phyloP scores from a whole-genome alignment of 2,797 vertebrate species.

The Acipenser oxyrinchus region DNA sequence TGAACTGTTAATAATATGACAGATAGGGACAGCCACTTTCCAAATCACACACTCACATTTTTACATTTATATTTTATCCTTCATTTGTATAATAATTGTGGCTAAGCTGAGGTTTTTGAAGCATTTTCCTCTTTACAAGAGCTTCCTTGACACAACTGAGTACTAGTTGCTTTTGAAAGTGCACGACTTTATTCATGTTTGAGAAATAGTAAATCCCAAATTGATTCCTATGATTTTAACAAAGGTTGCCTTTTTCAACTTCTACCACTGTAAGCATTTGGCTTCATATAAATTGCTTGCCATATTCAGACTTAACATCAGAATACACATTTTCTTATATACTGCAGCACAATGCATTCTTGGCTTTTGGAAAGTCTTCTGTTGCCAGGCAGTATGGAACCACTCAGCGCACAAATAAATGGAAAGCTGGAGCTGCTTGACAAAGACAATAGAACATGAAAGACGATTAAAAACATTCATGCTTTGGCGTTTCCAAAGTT shows the following conservation, averaged over 20 bases:
- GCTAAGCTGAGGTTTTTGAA: too few species aligned
- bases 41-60: too few species aligned
- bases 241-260: background rate
- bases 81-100: too few species aligned
- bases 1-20: too few species aligned
- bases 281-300: background rate
- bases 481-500: slow-evolving; percentile 2
- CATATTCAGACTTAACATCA: background rate
- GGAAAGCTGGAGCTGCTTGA: slow-evolving; percentile 7
- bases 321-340: background rate
- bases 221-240: too few species aligned
- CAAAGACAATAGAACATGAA: slow-evolving; percentile 9
- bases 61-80: too few species aligned
- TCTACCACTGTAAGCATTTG: background rate
- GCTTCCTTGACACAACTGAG: too few species aligned
- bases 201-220: too few species aligned
- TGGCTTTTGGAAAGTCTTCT: background rate
- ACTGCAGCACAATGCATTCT: slow-evolving; percentile 1
- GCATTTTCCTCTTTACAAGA: too few species aligned
- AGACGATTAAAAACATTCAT: slow-evolving; percentile 12
- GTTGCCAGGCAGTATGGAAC: slow-evolving; percentile 4
- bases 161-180: too few species aligned
- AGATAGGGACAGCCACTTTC: too few species aligned
- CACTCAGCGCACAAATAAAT: background rate
- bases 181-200: too few species aligned